phyloP scores from a whole-genome alignment of 2,888 invertebrate species.

The Agelastica alni region DNA sequence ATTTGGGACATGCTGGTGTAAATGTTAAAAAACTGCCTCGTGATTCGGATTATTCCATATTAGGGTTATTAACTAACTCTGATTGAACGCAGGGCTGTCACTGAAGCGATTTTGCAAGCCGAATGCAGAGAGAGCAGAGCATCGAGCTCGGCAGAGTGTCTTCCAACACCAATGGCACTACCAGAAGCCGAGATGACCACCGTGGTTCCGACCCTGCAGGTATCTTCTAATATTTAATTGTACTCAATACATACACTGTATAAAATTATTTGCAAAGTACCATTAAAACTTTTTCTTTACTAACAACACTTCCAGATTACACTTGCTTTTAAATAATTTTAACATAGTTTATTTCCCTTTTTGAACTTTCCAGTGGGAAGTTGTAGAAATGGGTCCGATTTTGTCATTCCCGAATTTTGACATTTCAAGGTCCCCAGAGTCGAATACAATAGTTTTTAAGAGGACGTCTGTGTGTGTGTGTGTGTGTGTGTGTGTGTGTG shows the following conservation, averaged over 20 bases:
- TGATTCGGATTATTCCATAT: too few relatives aligned
- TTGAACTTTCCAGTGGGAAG: not conserved
- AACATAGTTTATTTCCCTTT: not conserved
- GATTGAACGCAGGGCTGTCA: constrained; percentile 41
- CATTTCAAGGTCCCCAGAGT: too few relatives aligned
- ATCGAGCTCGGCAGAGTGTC: constrained; percentile 49
- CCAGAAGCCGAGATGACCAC: constrained; percentile 21
- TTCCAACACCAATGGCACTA: constrained; percentile 37
- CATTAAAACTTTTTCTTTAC: not conserved
- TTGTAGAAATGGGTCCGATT: not conserved
- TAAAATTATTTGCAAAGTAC: too few relatives aligned
- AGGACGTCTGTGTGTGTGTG: too few relatives aligned
- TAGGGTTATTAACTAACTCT: too few relatives aligned
- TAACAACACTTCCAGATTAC: not conserved
- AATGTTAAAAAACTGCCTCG: too few relatives aligned
- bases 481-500: too few relatives aligned
- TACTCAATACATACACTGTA: too few relatives aligned
- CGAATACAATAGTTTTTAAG: too few relatives aligned
- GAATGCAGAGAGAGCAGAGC: constrained; percentile 49
- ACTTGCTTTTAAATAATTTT: not conserved
- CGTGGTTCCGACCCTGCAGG: constrained; percentile 34
- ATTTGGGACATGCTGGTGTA: too few relatives aligned
- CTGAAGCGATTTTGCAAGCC: constrained; percentile 41
- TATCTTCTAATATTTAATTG: constrained; percentile 28
- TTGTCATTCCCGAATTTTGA: too few relatives aligned